Base-by-base conservation (phyloP, 2,113 vertebrate genomes). In the Psilopogon haemacephalus region DNA sequence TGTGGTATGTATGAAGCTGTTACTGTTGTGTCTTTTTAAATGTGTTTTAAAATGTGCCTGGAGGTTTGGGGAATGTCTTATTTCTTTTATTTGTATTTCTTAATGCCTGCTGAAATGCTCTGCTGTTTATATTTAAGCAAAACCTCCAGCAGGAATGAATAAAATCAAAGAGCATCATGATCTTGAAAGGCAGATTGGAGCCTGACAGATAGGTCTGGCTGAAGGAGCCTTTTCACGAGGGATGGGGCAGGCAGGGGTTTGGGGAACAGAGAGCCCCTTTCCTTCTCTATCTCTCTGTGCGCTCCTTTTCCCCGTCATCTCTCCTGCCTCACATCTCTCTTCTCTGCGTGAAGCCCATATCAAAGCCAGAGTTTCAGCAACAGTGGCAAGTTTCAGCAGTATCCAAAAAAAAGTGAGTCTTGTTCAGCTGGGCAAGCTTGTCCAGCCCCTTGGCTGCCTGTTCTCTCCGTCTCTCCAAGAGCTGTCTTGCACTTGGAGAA, bases 61-160 rank as follows among this genome's bases (percentile, higher is more conserved):
- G 95, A 91, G 94, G 72, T 88, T 88, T 95, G 79, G 91, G 91
- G 94, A 96, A 93, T 94, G 94, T 80, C 88, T 93, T 65, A 80
- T 91, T 89, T 95, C 93, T 89, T 95, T 82, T 93, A 88, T 95
- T 95, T 94, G 78, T 94, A 62, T 93, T 90, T 93, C 85, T 93
- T 86, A 85, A 94, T 92, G 84, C 94, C 86, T 42, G 87, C 84
- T 92, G 95, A 95, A 96, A 93, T 89, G 68, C 75, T 82, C 77
- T 79, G 86, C 90, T 95, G 95, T 96, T 96, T 96, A 92, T 86
- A 8, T 96, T 94, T 94, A 55, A 96, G 92, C 86, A 93, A 70
- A 94, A 59, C 95, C 92, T 96, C 94, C 77, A 85, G 95, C 63
- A 73, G 94, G 91, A 90, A 95, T 94, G 94, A 96, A 91, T 94